Evolutionary conservation across 2,888 invertebrate genomes (phyloP), one percentile per base, ranked within the genome.

Genomic region (Thereva unica): DNA sequence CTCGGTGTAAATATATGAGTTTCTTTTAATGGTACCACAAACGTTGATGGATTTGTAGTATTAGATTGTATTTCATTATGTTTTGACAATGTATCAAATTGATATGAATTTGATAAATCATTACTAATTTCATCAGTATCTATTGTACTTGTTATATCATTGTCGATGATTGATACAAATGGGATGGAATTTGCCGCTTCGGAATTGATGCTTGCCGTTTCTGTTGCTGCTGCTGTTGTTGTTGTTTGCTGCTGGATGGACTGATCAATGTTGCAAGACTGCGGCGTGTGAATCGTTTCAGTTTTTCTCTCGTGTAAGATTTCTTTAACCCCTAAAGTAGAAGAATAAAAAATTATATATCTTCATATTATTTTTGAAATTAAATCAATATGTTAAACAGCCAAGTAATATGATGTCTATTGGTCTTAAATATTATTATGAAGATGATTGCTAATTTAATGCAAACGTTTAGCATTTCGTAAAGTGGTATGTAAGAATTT

Each of bases 1-100:
- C 78, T 77, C 64, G 80, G 80, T 53, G 81, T 81, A 68, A 77
- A 81, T 40, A 81, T 81, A 68, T 81, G 81, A 23, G 81, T 81
- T 74, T 81, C 81, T 71, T 81, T 81, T 37, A 81, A 74, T 4
- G 81, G 78, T 68, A 79, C 74, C 0, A 77, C 71, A 67, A n/a
- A 57, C n/a, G 68, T 10, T 61, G 64, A 5, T 45, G 64, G 10
- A 41, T 37, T 38, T 61, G 42, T 34, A 5, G 52, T 40, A 10
- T 47, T 40, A 12, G 61, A 50, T 9, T 49, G 63, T 7, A 34
- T 3, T 34, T 42, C 42, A 12, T 34, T 35, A 9, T 9, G 9
- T 7, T 34, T 57, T 63, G 50, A 4, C n/a, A 49, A 37, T 63
- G 7, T 7, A 12, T 47, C 47, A 23, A 47, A 38, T 59, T 41